These are phyloP conservation scores for Tiliacea citrago DNA, from an alignment of 2,888 invertebrate genomes.

Conservation along the genomic window DNA sequence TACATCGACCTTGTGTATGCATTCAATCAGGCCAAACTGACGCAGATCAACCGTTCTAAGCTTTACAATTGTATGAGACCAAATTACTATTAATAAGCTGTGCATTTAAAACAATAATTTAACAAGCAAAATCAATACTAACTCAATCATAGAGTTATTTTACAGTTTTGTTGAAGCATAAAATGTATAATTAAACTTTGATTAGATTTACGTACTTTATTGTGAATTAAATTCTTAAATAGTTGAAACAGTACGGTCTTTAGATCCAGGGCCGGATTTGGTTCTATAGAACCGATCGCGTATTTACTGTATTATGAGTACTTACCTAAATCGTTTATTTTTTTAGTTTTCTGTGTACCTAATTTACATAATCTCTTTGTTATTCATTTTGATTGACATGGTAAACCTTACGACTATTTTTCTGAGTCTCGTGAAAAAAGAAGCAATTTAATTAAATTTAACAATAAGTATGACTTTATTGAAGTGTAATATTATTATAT, in stretches of 20 bases:
- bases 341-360: not conserved
- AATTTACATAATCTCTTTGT: not conserved
- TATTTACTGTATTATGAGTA: too few species aligned
- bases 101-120: conserved; percentile 1
- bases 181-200: conserved; percentile 4
- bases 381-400: not conserved
- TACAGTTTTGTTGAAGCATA: conserved; percentile 6
- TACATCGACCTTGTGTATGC: not conserved
- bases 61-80: not conserved
- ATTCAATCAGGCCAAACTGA: not conserved
- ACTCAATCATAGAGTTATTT: conserved; percentile 7
- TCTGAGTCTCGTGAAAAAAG: not conserved
- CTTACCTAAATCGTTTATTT: not conserved
- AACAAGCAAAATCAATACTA: not conserved
- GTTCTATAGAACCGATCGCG: not conserved
- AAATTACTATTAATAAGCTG: not conserved
- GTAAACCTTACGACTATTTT: not conserved
- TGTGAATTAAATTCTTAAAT: not conserved
- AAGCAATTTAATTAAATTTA: not conserved
- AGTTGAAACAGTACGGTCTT: not conserved
- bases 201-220: conserved; percentile 15
- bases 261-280: not conserved
- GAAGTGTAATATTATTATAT: not conserved
- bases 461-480: not conserved
- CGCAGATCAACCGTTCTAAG: not conserved